Evolutionary conservation across 2,888 invertebrate genomes (phyloP).

Genomic region (Calliphora vomitoria): DNA sequence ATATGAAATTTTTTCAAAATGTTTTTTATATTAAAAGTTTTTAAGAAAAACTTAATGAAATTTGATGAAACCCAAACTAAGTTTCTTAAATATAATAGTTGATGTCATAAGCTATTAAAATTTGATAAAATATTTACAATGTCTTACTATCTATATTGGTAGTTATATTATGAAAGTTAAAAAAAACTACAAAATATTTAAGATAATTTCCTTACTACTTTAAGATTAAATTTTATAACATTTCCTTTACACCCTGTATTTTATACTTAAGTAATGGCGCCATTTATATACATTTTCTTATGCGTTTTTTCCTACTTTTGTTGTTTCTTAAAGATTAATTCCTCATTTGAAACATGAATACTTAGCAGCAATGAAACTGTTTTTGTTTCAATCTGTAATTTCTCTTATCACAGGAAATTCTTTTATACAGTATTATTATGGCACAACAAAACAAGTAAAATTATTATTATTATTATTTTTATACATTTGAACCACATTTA

Average conservation of each 20-base stretch:
- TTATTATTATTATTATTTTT: slow-evolving; percentile 28
- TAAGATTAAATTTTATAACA: no score
- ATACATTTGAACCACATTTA: slow-evolving; percentile 68
- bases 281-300: slow-evolving; percentile 39
- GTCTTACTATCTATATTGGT: no score
- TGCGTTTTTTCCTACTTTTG: slow-evolving; percentile 22
- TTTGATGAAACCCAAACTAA: no score
- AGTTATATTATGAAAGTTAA: no score
- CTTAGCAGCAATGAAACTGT: not conserved
- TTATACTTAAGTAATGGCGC: slow-evolving; percentile 35
- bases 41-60: no score
- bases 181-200: no score
- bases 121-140: no score
- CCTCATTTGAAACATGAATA: slow-evolving; percentile 11
- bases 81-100: no score
- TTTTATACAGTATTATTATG: slow-evolving; percentile 53
- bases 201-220: no score
- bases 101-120: no score
- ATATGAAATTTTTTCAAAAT: no score
- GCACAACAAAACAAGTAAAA: slow-evolving; percentile 39
- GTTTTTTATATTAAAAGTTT: no score
- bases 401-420: slow-evolving; percentile 73
- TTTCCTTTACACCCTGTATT: not conserved
- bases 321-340: slow-evolving; percentile 47
- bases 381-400: slow-evolving; percentile 57